Base-by-base conservation (phyloP, 1,140 invertebrate species). In the Lucilia cuprina region DNA sequence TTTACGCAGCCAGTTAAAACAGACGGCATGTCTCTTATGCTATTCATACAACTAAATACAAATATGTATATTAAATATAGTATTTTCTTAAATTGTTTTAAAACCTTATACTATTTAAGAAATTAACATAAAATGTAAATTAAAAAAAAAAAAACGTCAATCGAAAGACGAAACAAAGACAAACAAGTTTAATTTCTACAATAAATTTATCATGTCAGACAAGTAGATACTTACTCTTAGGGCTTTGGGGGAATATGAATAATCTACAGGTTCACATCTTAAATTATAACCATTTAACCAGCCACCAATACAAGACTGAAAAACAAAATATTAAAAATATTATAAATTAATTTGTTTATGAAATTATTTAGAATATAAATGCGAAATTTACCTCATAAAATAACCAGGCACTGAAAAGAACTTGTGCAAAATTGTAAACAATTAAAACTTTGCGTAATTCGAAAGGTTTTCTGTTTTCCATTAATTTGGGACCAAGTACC, bases 261-360 rank as follows among this genome's bases (percentile, higher is more conserved):
- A 97, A 92, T 97, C 96, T 85, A 98, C 96, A n/a, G 96, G 96
- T 92, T 99, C 96, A 92, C 97, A 99, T 87, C 93, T 93, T 88
- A 96, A 96, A 90, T 94, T 97, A 92, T 98, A 98, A 85, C 95
- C 92, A 83, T 93, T 93, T 87, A 94, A 92, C 95, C 95, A 96
- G 85, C 95, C 95, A 84, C 93, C 91, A 93, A 91, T 87, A 92
- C 93, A 95, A 95, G 91, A 92, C 92, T 89, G 84, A 82, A 85
- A 86, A 88, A 84, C 41, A 83, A 83, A 84, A 85, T 50, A 80
- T 30, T 14, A 13, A 84, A 85, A 17, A 75, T 19, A 70, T 82
- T 84, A 82, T 82, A 13, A 21, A 49, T 49, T 80, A 49, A 21
- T 49, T 80, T 25, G n/a, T 60, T 65, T 19, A 83, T 12, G n/a